Evolutionary conservation across 2,797 vertebrate species (phyloP).

Genomic region (Pterois miles): DNA sequence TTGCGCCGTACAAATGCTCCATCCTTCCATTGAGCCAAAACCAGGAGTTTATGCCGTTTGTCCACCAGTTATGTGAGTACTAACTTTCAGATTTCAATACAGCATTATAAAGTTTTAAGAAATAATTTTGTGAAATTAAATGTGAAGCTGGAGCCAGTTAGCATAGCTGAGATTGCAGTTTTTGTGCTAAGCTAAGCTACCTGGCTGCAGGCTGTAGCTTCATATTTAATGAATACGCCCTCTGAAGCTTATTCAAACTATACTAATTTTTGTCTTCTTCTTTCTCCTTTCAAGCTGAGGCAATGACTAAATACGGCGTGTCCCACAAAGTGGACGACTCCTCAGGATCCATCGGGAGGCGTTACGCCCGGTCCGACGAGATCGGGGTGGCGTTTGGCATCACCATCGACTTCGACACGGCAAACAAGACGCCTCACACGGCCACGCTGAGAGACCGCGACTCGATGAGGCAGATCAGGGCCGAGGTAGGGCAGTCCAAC

Average conservation of each 20-base stretch:
- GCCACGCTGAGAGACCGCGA: conserved; percentile 95
- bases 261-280: neutral
- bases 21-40: conserved; percentile 94
- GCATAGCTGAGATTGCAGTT: too few relatives aligned
- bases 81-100: neutral
- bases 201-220: neutral
- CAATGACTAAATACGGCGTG: conserved; percentile 89
- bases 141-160: neutral
- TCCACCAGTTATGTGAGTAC: conserved; percentile 87
- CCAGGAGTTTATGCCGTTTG: conserved; percentile 91
- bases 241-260: neutral
- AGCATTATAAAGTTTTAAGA: neutral
- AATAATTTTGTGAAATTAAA: neutral
- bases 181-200: neutral
- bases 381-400: conserved; percentile 95
- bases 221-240: neutral
- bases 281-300: conserved; percentile 84
- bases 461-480: conserved; percentile 96
- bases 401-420: conserved; percentile 96
- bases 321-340: conserved; percentile 97
- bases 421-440: conserved; percentile 93
- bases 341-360: conserved; percentile 94
- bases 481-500: conserved; percentile 83
- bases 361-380: conserved; percentile 95
- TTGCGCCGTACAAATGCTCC: conserved; percentile 92